Evolutionary conservation across 1,140 invertebrate genomes (phyloP), one percentile per base, ranked within the genome.

Genomic region (Condylostylus longicornis): DNA sequence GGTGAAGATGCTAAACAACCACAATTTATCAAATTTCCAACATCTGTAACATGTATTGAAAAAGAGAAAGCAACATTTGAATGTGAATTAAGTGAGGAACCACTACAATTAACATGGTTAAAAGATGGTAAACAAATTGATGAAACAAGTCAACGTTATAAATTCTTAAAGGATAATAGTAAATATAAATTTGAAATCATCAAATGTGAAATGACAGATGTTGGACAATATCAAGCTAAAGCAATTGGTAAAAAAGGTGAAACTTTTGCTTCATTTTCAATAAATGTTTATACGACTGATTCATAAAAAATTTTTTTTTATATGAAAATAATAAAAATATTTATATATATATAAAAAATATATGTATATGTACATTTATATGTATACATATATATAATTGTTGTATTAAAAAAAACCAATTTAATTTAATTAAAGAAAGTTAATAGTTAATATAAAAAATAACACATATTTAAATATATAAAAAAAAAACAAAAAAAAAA

Each of bases 121-220:
- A 93, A 93, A 65, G 90, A 93, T 64, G 82, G 82, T 45, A 85
- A 90, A 56, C 74, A 78, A 31, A 70, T 88, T 36, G 73, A 85
- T 45, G 79, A 74, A 43, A 73, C 71, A 27, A 79, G 75, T 30
- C 67, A 73, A 23, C 74, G 80, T 57, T 88, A 85, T 58, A 78
- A 77, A 47, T 86, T 89, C 61, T 80, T 72, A 25, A 77, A 79
- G 58, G 78, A 85, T 48, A 77, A 74, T 43, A 85, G 78, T 46
- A 74, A 71, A 39, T 81, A 79, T 58, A 68, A 68, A 20, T 76
- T 89, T 45, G 71, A 77, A 50, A 82, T 95, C 42, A 71, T 76
- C 28, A 72, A 76, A 37, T 79, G 78, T 54, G 71, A 72, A 39
- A 61, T 74, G 27, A 79, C 79, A 40, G 90, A 96, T 63, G 71